A percentile compares a stretch with the other conserved stretches of the same genome.
Conservation (phyloP, 2,797 vertebrate genomes). For the Sphaeramia orbicularis region DNA sequence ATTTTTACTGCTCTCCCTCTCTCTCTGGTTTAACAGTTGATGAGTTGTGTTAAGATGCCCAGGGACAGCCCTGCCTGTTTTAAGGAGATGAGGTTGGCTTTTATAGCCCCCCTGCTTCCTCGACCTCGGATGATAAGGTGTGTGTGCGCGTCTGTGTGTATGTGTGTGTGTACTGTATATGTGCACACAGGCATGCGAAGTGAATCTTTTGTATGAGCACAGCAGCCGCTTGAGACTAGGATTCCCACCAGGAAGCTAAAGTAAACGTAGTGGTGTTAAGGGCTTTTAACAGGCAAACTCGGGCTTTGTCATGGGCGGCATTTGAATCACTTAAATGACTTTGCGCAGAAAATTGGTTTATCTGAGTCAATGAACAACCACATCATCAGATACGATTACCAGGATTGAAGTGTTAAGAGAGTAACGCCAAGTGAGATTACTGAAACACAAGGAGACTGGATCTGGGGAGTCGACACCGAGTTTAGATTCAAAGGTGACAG, state of each 20-base stretch:
- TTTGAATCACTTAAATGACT: constrained; percentile 68
- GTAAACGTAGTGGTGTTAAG: constrained; percentile 70
- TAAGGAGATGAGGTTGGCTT: constrained; percentile 77
- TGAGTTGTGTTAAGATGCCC: constrained; percentile 82
- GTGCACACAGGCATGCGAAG: constrained; percentile 1
- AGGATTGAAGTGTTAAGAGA: constrained; percentile 42
- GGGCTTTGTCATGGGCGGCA: constrained; percentile 58
- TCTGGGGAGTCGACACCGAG: constrained; percentile 40
- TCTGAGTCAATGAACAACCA: constrained; percentile 61
- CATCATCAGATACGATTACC: constrained; percentile 58
- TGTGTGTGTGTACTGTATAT: constrained; percentile 1
- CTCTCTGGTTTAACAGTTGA: constrained; percentile 84
- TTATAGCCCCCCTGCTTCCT: constrained; percentile 72
- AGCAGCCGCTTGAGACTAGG: constrained; percentile 48
- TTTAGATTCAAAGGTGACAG: constrained; percentile 57
- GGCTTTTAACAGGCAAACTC: constrained; percentile 68
- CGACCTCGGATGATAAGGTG: constrained; percentile 54
- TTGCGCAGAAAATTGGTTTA: constrained; percentile 70
- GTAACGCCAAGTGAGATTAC: constrained; percentile 23
- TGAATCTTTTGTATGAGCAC: constrained; percentile 36
- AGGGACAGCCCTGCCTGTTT: constrained; percentile 75
- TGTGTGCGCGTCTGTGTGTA: constrained; percentile 19
- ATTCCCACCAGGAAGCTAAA: constrained; percentile 71
- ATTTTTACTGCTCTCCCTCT: constrained; percentile 86
- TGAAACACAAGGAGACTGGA: constrained; percentile 26